Conservation (phyloP, 64 coral and sea anemone species). For the Pocillopora verrucosa region DNA sequence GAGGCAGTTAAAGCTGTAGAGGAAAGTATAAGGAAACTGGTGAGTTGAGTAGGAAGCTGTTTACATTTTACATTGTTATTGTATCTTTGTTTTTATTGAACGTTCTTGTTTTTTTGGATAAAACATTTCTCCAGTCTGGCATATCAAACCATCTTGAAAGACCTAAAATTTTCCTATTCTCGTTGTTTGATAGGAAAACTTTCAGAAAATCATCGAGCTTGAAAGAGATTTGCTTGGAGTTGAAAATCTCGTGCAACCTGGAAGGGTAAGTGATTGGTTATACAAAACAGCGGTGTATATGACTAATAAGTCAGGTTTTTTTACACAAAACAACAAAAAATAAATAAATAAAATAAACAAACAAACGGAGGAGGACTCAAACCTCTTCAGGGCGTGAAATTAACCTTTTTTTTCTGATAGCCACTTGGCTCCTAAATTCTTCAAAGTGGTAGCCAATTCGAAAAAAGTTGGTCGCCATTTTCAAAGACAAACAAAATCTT, state of each 20-base stretch:
- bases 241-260: constrained; percentile 90
- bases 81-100: too few relatives aligned
- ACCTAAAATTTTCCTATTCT: neutral
- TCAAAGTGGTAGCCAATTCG: too few relatives aligned
- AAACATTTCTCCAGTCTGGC: neutral
- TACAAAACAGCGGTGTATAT: too few relatives aligned
- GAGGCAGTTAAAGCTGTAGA: constrained; percentile 78
- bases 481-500: too few relatives aligned
- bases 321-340: too few relatives aligned
- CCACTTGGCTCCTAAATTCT: too few relatives aligned
- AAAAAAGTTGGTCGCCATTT: too few relatives aligned
- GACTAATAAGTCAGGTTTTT: too few relatives aligned
- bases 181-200: constrained; percentile 76
- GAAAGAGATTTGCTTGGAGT: constrained; percentile 95
- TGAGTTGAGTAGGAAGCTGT: constrained; percentile 7
- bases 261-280: constrained; percentile 66
- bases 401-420: too few relatives aligned
- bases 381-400: too few relatives aligned
- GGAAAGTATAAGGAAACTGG: constrained; percentile 82
- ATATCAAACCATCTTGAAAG: neutral
- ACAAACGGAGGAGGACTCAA: too few relatives aligned
- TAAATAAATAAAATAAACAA: too few relatives aligned
- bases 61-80: neutral
- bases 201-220: constrained; percentile 95
- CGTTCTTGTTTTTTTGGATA: neutral